Evolutionary conservation across 35 echinoderm and acorn worm species (phyloP), one percentile per base, ranked within the genome.

Genomic region (Lytechinus pictus): DNA sequence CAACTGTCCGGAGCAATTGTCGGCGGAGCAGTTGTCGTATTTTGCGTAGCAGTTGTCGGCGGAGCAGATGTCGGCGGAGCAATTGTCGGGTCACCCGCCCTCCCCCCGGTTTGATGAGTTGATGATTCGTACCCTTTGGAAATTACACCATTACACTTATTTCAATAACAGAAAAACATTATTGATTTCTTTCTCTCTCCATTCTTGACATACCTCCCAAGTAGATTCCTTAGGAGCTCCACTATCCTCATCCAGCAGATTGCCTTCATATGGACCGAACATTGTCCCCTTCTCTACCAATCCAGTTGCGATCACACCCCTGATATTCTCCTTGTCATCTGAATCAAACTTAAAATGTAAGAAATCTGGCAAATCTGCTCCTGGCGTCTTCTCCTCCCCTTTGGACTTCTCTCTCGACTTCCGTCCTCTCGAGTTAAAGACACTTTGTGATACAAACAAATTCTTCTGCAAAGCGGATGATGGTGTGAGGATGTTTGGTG

Each of bases 241-340:
- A 52, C 16, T 90, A 3, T 90, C 88, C 16, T 90, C 88, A 52
- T 90, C 88, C 3, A 90, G 28, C 8, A 90, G 88, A 54, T 90
- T 54, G 88, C 88, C 88, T 44, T 90, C 88, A 90, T 90, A 90
- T 28, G 88, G 88, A 8, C 88, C 88, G 5, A 90, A 33, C 88
- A 29, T 52, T 14, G 16, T 54, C 16, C 88, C 88, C 52, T 90
- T 90, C 88, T 90, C 88, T 52, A 90, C 52, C 27, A 12, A 33
- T 54, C 52, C 52, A 12, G 5, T 90, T 14, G 88, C 88, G 14
- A 52, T 52, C n/a, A 90, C 88, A 90, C 88, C 88, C 16, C 16
- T 52, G 28, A 90, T 90, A 13, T 90, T 90, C 52, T 90, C 88
- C 27, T 90, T 33, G 10, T 90, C 88, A 1, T 52, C 88, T 52